Percentiles rank a stretch among this genome's conserved stretches.
These are phyloP conservation scores for Agrotis exclamationis DNA, from an alignment of 2,888 invertebrate genomes.

Conservation along the genomic window DNA sequence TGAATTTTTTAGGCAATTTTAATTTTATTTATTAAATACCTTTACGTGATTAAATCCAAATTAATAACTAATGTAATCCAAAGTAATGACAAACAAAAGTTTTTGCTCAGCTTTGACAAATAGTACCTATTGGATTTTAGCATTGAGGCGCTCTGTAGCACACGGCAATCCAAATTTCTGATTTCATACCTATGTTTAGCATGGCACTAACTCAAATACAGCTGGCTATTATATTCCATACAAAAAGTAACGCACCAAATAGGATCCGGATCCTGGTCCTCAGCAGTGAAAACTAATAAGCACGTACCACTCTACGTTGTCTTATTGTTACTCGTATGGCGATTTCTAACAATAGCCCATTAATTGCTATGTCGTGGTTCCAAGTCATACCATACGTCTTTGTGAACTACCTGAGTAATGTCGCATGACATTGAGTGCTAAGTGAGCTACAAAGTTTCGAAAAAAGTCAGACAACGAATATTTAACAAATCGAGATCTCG, in stretches of 20 bases:
- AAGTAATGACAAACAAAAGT: neutral
- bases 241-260: neutral
- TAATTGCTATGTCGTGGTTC: constrained; percentile 1
- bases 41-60: neutral
- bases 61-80: too few species aligned
- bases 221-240: neutral
- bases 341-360: constrained; percentile 25
- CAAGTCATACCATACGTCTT: neutral
- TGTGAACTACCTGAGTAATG: neutral
- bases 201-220: neutral
- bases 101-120: neutral
- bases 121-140: neutral
- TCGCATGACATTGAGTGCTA: neutral
- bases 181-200: neutral
- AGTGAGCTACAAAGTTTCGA: too few species aligned
- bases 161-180: neutral
- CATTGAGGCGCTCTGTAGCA: too few species aligned
- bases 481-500: constrained; percentile 6
- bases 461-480: neutral
- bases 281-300: neutral
- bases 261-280: neutral
- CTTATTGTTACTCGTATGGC: constrained; percentile 7
- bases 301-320: neutral
- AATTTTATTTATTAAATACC: neutral
- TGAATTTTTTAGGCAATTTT: neutral